These are phyloP conservation scores for Ephestia elutella DNA, from an alignment of 1,140 invertebrate species.

Conservation along the genomic window DNA sequence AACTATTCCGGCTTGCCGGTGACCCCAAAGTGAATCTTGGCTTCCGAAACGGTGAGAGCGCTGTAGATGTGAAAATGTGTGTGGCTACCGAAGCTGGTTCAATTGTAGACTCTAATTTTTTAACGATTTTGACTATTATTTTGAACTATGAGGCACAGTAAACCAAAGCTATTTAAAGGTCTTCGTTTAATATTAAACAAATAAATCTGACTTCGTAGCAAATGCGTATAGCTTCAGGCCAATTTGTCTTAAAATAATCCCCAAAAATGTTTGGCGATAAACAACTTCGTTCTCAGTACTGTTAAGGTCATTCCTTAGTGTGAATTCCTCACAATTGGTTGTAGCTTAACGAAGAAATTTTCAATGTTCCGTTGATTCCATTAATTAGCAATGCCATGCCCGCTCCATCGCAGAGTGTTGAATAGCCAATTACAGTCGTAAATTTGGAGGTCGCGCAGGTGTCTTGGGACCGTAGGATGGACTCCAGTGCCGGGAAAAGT, in stretches of 20 bases:
- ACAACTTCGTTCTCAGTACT: background rate
- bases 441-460: conserved; percentile 64
- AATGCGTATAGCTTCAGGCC: too few species aligned
- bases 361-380: conserved; percentile 65
- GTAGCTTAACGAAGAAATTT: conserved; percentile 36
- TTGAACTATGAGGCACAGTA: too few species aligned
- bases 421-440: conserved; percentile 70
- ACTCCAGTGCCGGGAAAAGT: conserved; percentile 9
- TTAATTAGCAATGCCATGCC: conserved; percentile 63
- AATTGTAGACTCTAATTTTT: too few species aligned
- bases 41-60: too few species aligned
- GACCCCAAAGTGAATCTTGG: too few species aligned
- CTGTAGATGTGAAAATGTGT: too few species aligned
- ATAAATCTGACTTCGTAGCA: too few species aligned
- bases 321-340: background rate
- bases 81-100: too few species aligned
- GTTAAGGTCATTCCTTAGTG: background rate
- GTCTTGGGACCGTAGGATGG: conserved; percentile 46
- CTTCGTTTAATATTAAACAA: background rate
- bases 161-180: too few species aligned
- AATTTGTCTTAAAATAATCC: too few species aligned
- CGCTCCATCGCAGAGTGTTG: conserved; percentile 57
- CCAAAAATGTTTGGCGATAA: background rate
- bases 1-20: too few species aligned
- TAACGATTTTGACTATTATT: too few species aligned